Percentiles rank a stretch among this genome's conserved stretches.
Conservation (phyloP, 1,140 invertebrate genomes). For the Aphaenogaster ashmeadi region DNA sequence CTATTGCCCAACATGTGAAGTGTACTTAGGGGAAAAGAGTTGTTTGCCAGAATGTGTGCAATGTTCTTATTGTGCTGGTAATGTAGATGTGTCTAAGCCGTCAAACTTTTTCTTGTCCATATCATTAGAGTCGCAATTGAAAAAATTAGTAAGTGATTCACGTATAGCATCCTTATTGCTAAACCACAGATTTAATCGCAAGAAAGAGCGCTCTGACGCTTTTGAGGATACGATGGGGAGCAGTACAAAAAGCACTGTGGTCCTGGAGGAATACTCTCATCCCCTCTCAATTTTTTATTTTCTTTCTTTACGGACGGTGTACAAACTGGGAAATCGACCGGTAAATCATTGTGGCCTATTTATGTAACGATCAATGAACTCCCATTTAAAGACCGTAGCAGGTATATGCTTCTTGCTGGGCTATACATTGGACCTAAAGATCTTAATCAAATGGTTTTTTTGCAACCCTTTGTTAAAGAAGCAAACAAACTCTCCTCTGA, state of each 20-base stretch:
- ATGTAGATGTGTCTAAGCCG: constrained; percentile 37
- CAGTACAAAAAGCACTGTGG: constrained; percentile 24
- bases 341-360: constrained; percentile 45
- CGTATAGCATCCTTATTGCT: constrained; percentile 21
- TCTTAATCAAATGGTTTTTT: constrained; percentile 66
- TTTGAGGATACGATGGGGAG: constrained; percentile 22
- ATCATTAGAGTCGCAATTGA: constrained; percentile 23
- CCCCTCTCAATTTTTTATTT: constrained; percentile 32
- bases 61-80: constrained; percentile 14
- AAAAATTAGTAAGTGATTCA: constrained; percentile 30
- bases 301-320: constrained; percentile 42
- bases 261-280: constrained; percentile 27
- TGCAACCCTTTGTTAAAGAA: constrained; percentile 61
- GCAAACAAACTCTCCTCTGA: constrained; percentile 54
- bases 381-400: constrained; percentile 48
- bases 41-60: constrained; percentile 12
- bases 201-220: constrained; percentile 11
- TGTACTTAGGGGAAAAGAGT: constrained; percentile 24
- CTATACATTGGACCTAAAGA: constrained; percentile 58
- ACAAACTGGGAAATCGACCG: constrained; percentile 35
- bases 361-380: constrained; percentile 58
- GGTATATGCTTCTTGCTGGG: constrained; percentile 60
- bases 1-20: constrained; percentile 37
- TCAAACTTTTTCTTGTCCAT: constrained; percentile 23
- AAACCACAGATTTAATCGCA: constrained; percentile 19